Evolutionary conservation across 2,888 invertebrate genomes (phyloP).

Genomic region (Papilio elwesi): DNA sequence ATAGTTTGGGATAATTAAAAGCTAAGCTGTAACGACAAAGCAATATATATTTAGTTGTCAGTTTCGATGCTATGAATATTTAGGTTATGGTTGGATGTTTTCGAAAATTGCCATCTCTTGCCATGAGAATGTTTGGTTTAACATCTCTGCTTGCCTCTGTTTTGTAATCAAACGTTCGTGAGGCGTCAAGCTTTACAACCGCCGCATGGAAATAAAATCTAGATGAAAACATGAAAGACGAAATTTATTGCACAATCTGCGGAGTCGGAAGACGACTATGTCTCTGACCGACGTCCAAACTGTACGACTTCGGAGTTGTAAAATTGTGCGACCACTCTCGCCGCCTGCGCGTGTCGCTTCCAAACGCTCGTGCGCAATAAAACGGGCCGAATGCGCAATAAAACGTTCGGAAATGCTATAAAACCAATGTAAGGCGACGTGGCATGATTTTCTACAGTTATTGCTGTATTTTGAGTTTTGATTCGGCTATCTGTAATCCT

Average conservation of each 20-base stretch:
- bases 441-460: not conserved
- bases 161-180: not conserved
- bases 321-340: not conserved
- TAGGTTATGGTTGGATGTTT: not conserved
- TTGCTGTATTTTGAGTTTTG: slow-evolving; percentile 23
- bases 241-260: slow-evolving; percentile 5
- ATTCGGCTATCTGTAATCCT: slow-evolving; percentile 13
- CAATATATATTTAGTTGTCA: too few relatives aligned
- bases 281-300: not conserved
- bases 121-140: not conserved
- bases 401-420: slow-evolving; percentile 22
- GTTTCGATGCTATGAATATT: too few relatives aligned
- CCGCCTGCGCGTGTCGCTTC: slow-evolving; percentile 8
- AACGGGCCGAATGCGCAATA: slow-evolving; percentile 17
- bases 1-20: too few relatives aligned
- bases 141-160: not conserved
- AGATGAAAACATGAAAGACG: slow-evolving; percentile 11
- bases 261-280: not conserved
- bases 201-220: not conserved
- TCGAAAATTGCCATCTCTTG: not conserved
- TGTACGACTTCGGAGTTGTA: slow-evolving; percentile 1
- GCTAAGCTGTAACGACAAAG: too few relatives aligned
- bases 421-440: not conserved
- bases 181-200: not conserved
- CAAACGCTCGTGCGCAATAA: slow-evolving; percentile 25